Evolutionary conservation across 2,797 vertebrate species (phyloP).

Genomic region (Peromyscus aztecus): DNA sequence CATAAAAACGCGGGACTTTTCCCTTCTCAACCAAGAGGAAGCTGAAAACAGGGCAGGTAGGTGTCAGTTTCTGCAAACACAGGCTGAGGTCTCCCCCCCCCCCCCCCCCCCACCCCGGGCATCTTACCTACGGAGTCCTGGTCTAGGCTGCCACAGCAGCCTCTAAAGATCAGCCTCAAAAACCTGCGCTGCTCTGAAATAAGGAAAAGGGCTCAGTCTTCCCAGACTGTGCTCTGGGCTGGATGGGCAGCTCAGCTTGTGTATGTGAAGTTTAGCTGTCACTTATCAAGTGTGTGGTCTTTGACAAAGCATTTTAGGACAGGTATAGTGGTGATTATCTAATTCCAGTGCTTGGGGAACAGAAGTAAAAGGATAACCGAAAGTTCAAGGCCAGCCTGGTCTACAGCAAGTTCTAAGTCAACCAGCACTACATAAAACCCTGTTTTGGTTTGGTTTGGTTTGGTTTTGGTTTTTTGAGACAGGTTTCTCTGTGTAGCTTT

Average conservation of each 20-base stretch:
- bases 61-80: slow-evolving; percentile 57
- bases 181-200: neutral
- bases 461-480: too few species aligned
- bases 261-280: slow-evolving; percentile 29
- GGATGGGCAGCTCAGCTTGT: neutral
- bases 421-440: neutral
- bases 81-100: neutral
- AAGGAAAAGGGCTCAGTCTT: neutral
- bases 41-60: slow-evolving; percentile 72
- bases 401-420: neutral
- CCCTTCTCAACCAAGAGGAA: slow-evolving; percentile 76
- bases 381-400: neutral
- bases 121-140: neutral
- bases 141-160: neutral
- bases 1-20: slow-evolving; percentile 81
- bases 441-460: neutral
- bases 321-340: neutral
- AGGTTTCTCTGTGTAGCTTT: too few species aligned
- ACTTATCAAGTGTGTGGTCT: neutral
- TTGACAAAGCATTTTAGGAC: neutral
- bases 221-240: neutral
- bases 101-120: too few species aligned
- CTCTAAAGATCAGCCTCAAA: neutral
- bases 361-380: neutral
- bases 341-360: neutral